phyloP scores from a whole-genome alignment of 2,113 vertebrate genomes.

The Anhinga anhinga region DNA sequence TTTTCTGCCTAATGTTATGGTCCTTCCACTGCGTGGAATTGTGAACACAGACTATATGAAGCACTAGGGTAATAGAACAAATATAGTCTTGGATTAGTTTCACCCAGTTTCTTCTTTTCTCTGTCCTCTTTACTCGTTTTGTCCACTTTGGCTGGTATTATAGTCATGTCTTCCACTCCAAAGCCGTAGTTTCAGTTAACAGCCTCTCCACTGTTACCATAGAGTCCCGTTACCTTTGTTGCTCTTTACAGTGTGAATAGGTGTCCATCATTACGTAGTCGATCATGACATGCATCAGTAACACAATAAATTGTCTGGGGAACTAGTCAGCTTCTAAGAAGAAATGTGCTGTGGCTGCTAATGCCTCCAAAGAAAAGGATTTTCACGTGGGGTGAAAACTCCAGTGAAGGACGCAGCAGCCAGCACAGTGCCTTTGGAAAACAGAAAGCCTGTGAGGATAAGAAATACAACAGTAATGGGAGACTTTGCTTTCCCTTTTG shows the following conservation, averaged over 20 bases:
- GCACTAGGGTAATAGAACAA: background rate
- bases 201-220: background rate
- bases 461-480: background rate
- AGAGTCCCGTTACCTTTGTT: background rate
- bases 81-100: background rate
- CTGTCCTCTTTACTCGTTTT: background rate
- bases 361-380: background rate
- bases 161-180: background rate
- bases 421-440: background rate
- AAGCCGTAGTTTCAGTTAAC: slow-evolving; percentile 25
- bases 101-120: background rate
- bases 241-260: slow-evolving; percentile 3
- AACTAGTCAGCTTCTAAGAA: background rate
- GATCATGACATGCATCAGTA: background rate
- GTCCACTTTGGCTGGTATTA: background rate
- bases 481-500: background rate
- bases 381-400: background rate
- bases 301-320: background rate
- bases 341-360: background rate
- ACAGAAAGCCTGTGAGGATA: background rate
- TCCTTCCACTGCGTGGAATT: background rate
- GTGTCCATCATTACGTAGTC: background rate
- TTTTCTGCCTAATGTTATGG: background rate
- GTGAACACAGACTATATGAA: background rate
- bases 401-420: background rate